Conservation (phyloP, 2,888 invertebrate genomes). For the Micoletzkya japonica region DNA sequence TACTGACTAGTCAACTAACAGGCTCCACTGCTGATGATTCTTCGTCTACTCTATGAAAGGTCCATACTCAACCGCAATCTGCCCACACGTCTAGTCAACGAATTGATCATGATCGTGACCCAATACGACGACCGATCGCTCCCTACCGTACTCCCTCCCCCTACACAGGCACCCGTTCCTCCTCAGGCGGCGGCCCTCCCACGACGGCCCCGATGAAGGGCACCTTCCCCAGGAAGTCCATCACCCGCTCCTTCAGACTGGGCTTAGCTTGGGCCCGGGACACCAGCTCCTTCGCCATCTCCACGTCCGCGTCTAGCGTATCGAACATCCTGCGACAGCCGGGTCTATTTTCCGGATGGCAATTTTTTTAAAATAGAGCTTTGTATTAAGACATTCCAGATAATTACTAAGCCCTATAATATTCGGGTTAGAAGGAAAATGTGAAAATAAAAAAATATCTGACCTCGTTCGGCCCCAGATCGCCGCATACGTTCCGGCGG, state of each 20-base stretch:
- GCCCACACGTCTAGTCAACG: neutral
- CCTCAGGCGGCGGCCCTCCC: constrained; percentile 38
- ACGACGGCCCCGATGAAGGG: constrained; percentile 41
- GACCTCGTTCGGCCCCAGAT: constrained; percentile 54
- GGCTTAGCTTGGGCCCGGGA: constrained; percentile 35
- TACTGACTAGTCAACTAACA: no score
- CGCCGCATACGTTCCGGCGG: constrained; percentile 44
- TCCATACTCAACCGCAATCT: no score
- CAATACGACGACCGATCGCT: constrained; percentile 2
- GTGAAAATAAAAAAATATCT: constrained; percentile 1
- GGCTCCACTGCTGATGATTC: no score
- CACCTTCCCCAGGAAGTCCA: constrained; percentile 35
- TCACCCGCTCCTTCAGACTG: constrained; percentile 34
- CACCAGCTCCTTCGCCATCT: constrained; percentile 43
- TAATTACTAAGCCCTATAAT: neutral
- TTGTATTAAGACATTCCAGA: no score
- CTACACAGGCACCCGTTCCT: constrained; percentile 32
- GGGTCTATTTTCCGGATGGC: no score
- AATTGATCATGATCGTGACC: no score
- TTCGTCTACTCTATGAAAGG: no score
- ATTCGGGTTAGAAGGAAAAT: neutral
- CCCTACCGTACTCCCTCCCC: neutral
- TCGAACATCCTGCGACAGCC: constrained; percentile 52
- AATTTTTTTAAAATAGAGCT: no score
- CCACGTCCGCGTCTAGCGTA: constrained; percentile 55